Evolutionary conservation across 2,888 invertebrate genomes (phyloP).

Genomic region (Drosophila yooni): DNA sequence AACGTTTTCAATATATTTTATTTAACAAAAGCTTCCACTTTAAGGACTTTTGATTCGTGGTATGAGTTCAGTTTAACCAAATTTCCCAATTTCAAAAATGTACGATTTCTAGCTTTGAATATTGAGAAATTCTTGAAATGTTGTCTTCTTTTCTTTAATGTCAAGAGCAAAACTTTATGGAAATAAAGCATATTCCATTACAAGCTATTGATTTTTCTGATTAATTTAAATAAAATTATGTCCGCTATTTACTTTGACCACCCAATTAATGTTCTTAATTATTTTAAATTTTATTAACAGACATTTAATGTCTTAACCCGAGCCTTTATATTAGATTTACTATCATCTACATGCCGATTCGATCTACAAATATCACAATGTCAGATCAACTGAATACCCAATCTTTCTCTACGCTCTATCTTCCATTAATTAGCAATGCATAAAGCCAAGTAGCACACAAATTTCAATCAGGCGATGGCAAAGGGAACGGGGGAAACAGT

Average conservation of each 20-base stretch:
- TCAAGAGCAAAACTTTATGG: background rate
- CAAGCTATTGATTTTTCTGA: background rate
- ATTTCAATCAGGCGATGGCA: conserved; percentile 65
- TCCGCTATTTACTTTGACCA: background rate
- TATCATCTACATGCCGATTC: conserved; percentile 2
- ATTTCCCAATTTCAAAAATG: background rate
- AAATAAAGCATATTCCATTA: background rate
- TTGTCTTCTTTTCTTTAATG: background rate
- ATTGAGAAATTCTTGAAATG: background rate
- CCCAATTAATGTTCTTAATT: background rate
- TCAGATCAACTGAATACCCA: background rate
- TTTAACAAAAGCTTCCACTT: background rate
- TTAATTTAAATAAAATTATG: background rate
- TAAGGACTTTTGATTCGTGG: background rate
- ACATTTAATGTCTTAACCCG: background rate
- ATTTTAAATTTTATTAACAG: background rate
- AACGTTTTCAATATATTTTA: background rate
- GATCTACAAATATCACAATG: conserved; percentile 29
- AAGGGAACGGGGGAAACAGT: conserved; percentile 19
- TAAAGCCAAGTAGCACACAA: conserved; percentile 78
- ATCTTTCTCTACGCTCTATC: conserved; percentile 11
- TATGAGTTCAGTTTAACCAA: background rate
- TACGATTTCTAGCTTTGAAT: background rate
- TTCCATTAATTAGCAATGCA: conserved; percentile 70
- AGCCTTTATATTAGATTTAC: background rate